Conservation (phyloP, 2,888 invertebrate genomes). For the Lysandra coridon region DNA sequence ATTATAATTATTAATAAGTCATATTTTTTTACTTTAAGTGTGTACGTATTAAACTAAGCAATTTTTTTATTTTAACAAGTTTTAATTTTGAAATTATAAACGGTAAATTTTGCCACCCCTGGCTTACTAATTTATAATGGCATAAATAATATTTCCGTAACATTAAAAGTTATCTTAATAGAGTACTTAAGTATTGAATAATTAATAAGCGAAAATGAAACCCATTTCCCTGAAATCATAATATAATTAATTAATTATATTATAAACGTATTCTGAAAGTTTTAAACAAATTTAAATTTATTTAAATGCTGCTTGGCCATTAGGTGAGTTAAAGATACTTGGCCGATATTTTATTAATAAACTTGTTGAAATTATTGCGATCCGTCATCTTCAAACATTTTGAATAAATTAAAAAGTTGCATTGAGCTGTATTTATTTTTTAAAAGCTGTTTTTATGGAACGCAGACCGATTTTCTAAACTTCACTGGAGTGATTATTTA, state of each 20-base stretch:
- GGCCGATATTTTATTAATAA: slow-evolving; percentile 20
- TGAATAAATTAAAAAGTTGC: neutral
- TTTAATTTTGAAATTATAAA: too few species aligned
- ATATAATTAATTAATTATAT: slow-evolving; percentile 9
- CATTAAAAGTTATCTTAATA: neutral
- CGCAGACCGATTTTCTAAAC: too few species aligned
- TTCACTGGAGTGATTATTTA: too few species aligned
- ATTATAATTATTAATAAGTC: too few species aligned
- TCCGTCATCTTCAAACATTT: slow-evolving; percentile 6
- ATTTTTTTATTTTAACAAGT: too few species aligned
- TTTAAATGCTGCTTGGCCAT: slow-evolving; percentile 44
- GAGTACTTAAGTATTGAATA: slow-evolving; percentile 18
- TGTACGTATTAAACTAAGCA: too few species aligned
- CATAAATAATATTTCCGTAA: neutral
- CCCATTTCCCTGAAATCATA: neutral
- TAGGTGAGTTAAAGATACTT: slow-evolving; percentile 16
- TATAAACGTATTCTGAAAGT: slow-evolving; percentile 35
- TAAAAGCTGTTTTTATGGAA: neutral
- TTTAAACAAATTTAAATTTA: slow-evolving; percentile 54
- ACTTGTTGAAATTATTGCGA: slow-evolving; percentile 17
- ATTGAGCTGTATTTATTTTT: neutral
- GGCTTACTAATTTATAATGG: neutral
- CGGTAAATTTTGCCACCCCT: too few species aligned
- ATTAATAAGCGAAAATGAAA: slow-evolving; percentile 14
- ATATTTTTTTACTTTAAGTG: too few species aligned